Conservation (phyloP, 2,797 vertebrate species). For the Telmatherina bonti region DNA sequence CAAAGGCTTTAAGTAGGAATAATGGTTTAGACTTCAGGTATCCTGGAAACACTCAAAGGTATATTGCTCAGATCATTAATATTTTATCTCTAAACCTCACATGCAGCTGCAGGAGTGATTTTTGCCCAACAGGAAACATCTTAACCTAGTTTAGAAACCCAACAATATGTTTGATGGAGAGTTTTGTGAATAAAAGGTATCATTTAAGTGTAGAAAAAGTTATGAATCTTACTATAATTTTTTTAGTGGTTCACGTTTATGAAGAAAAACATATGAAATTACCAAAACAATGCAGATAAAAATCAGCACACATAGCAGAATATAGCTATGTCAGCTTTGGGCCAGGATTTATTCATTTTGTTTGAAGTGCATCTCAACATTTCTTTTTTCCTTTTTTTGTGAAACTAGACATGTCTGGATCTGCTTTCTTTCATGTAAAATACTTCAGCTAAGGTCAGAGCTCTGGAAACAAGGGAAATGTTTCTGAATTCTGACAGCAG, state of each 20-base stretch:
- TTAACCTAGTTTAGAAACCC: neutral
- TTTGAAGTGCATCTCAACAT: neutral
- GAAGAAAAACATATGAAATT: neutral
- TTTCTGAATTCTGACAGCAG: neutral
- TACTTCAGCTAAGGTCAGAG: neutral
- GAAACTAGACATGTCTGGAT: neutral
- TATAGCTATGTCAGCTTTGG: neutral
- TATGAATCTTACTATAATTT: neutral
- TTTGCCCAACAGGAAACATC: neutral
- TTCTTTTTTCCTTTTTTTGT: neutral
- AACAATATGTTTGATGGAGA: neutral
- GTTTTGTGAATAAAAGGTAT: neutral
- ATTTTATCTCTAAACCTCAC: neutral
- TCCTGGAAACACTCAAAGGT: neutral
- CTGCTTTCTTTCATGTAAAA: neutral
- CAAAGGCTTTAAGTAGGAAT: neutral
- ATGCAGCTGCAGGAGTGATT: too few relatives aligned
- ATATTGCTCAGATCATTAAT: neutral
- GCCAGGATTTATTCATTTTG: neutral
- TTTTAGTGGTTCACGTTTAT: neutral
- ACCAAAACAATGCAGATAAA: neutral
- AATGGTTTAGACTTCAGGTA: neutral
- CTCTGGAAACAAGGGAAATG: neutral
- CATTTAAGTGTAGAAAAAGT: neutral
- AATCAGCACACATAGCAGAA: neutral